Conservation (phyloP, 1,140 invertebrate species). For the Bombus picipes region DNA sequence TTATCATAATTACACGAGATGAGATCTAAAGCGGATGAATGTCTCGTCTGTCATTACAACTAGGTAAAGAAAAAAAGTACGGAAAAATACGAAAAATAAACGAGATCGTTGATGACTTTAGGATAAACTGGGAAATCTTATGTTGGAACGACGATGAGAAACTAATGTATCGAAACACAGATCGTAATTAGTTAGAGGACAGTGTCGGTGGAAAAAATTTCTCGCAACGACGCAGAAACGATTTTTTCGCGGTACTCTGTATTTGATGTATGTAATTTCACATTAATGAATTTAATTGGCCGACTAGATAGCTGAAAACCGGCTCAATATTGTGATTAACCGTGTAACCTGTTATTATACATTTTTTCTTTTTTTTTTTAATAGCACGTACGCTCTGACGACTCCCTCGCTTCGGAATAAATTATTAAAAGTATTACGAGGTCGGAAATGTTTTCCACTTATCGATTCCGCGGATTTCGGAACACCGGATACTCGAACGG, state of each 20-base stretch:
- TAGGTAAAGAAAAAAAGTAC: neutral
- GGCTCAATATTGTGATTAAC: conserved; percentile 24
- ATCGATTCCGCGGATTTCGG: conserved; percentile 6
- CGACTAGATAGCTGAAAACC: conserved; percentile 21
- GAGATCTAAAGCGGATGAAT: neutral
- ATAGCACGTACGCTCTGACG: too few species aligned
- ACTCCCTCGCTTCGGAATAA: neutral
- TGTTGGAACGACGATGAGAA: neutral
- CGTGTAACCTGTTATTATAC: conserved; percentile 29
- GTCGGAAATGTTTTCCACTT: neutral
- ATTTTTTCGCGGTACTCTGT: neutral
- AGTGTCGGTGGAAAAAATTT: neutral
- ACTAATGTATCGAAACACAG: neutral
- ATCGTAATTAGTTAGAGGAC: conserved; percentile 6
- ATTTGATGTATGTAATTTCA: conserved; percentile 33
- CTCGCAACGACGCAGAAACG: neutral
- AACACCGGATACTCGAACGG: neutral
- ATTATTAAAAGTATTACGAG: conserved; percentile 19
- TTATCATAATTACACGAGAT: neutral
- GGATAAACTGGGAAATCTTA: neutral
- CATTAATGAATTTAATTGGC: conserved; percentile 56
- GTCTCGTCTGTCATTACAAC: neutral
- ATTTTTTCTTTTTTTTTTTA: neutral
- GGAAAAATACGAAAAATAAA: neutral
- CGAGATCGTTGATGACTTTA: neutral